Percentiles rank a stretch among this genome's conserved stretches.
Evolutionary conservation across 2,888 invertebrate species (phyloP).

Genomic region (Agriopis marginaria): DNA sequence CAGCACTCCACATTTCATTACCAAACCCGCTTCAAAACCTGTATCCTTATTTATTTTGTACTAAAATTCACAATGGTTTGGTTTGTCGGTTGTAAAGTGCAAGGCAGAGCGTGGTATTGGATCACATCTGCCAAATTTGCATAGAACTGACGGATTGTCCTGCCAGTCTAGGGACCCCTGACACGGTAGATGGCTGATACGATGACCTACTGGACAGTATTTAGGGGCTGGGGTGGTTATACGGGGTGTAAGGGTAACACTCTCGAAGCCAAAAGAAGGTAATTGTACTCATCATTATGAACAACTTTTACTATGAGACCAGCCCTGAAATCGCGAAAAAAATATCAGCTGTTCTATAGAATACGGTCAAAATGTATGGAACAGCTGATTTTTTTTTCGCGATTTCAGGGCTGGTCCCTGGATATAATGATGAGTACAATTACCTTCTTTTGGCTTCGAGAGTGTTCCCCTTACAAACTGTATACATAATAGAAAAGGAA

Average conservation of each 20-base stretch:
- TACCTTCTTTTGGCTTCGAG: too few relatives aligned
- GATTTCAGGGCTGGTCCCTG: too few relatives aligned
- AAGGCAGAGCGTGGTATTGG: constrained; percentile 30
- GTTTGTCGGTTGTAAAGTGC: not conserved
- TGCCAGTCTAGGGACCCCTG: constrained; percentile 56
- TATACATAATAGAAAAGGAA: not conserved
- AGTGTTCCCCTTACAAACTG: too few relatives aligned
- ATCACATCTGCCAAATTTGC: constrained; percentile 71
- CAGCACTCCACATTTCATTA: not conserved
- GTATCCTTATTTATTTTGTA: not conserved
- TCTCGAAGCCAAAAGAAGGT: too few relatives aligned
- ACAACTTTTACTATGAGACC: too few relatives aligned
- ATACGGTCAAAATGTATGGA: too few relatives aligned
- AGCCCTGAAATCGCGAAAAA: too few relatives aligned
- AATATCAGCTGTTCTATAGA: too few relatives aligned
- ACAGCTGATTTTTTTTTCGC: too few relatives aligned
- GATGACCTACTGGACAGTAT: constrained; percentile 37
- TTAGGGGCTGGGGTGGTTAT: constrained; percentile 28
- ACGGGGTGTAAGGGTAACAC: too few relatives aligned
- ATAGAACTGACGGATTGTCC: constrained; percentile 74
- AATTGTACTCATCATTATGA: too few relatives aligned
- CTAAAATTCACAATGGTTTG: constrained; percentile 35
- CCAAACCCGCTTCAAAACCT: not conserved
- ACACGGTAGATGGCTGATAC: constrained; percentile 39
- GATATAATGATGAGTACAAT: too few relatives aligned